Percentiles rank a stretch among this genome's conserved stretches.
These are phyloP conservation scores for Macrotrachela quadricornifera DNA, from an alignment of 1,140 invertebrate genomes.

Conservation along the genomic window DNA sequence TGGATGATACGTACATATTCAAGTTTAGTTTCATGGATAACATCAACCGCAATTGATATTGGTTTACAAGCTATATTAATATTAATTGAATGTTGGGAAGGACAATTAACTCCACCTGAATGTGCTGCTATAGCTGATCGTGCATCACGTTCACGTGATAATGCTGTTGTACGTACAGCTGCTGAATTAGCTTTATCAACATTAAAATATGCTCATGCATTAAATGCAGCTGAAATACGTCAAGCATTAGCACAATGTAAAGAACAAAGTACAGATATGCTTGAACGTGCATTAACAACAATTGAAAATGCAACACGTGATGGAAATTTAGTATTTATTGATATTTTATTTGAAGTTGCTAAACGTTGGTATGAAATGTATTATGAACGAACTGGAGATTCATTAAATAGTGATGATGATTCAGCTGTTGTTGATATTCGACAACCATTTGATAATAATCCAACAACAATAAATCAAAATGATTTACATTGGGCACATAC, in stretches of 20 bases:
- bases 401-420: neutral
- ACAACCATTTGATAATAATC: neutral
- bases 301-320: constrained; percentile 82
- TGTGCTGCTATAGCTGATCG: constrained; percentile 81
- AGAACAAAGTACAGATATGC: constrained; percentile 79
- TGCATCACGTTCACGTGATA: constrained; percentile 55
- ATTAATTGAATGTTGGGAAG: constrained; percentile 88
- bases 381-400: neutral
- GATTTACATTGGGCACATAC: neutral
- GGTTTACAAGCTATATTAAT: constrained; percentile 81
- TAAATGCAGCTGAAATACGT: constrained; percentile 89
- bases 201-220: constrained; percentile 72
- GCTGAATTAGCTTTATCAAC: constrained; percentile 80
- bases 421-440: neutral
- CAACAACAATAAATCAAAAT: neutral
- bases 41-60: constrained; percentile 94
- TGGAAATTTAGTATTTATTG: constrained; percentile 58
- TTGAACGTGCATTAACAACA: constrained; percentile 77
- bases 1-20: constrained; percentile 93
- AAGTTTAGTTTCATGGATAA: constrained; percentile 93
- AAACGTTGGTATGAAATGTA: constrained; percentile 74
- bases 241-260: constrained; percentile 74
- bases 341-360: constrained; percentile 80
- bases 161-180: constrained; percentile 44
- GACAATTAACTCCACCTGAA: constrained; percentile 85